Base-by-base conservation (phyloP, 1,140 invertebrate species). In the Pemphigus obesinymphae region DNA sequence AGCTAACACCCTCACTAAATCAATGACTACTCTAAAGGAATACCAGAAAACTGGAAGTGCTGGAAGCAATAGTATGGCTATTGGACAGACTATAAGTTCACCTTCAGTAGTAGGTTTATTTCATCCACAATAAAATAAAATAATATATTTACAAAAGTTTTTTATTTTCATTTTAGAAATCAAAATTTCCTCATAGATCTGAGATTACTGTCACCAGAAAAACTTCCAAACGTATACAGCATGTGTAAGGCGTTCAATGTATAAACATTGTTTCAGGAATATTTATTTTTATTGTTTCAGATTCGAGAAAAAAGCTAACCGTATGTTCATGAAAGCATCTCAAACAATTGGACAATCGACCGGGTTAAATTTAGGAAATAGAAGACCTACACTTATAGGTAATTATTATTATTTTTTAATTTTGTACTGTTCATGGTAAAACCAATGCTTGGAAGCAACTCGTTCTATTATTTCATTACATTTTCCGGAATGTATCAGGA, bases 251-350 rank as follows among this genome's bases (percentile, higher is more conserved):
- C 73, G 23, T 26, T 15, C 26, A 73, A 40, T 82, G 17, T 50
- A 34, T 0, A 31, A 20, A 31, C n/a, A 50, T 50, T 11, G 4
- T 48, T 20, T 73, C 2, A 31, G 17, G 2, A 50, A 50, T 8
- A 50, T 73, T 50, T 31, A 11, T 31, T 61, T 82, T 45, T 83
- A 26, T 40, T 61, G 17, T 82, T 83, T 29, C n/a, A 85, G 83
- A 29, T 85, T 86, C 68, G 94, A 96, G 85, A 94, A 94, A 84
- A 94, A 95, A 86, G 95, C 95, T 0, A 94, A 94, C 82, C 93
- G 94, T 86, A 93, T 96, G 89, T 89, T 96, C 84, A 88, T 94
- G 85, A 94, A 93, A 85, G 95, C 94, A 1, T 94, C 94, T 0
- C 93, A 94, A 85, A 94, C 93, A 15, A 85, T 93, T 55, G 92